Percentiles rank a stretch among this genome's conserved stretches.
Conservation (phyloP, 2,888 invertebrate species). For the Mythimna lalbum region DNA sequence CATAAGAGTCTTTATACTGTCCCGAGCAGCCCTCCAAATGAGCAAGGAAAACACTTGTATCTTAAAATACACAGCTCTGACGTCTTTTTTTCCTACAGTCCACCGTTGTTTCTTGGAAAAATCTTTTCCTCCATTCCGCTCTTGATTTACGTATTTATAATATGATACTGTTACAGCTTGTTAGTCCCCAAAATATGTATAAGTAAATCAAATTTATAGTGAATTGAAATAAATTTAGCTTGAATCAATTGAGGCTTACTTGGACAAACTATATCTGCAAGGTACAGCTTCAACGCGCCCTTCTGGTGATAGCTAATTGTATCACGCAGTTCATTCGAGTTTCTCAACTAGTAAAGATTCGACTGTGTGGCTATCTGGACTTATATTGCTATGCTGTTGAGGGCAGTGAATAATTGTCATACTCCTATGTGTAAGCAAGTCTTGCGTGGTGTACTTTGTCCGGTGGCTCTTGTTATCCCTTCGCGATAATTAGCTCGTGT, state of each 20-base stretch:
- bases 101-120: slow-evolving; percentile 42
- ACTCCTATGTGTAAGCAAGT: slow-evolving; percentile 20
- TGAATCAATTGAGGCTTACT: slow-evolving; percentile 30
- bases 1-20: slow-evolving; percentile 33
- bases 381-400: slow-evolving; percentile 16
- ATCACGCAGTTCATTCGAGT: slow-evolving; percentile 7
- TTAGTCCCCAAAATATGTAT: slow-evolving; percentile 67
- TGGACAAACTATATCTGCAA: slow-evolving; percentile 37
- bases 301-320: slow-evolving; percentile 12
- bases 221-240: slow-evolving; percentile 59
- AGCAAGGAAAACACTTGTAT: slow-evolving; percentile 22
- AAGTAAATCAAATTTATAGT: slow-evolving; percentile 67
- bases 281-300: slow-evolving; percentile 13
- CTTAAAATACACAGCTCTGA: slow-evolving; percentile 18
- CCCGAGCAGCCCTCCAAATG: slow-evolving; percentile 35
- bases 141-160: slow-evolving; percentile 59
- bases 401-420: slow-evolving; percentile 19
- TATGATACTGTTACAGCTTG: slow-evolving; percentile 65
- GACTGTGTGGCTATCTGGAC: slow-evolving; percentile 14
- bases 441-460: slow-evolving; percentile 39
- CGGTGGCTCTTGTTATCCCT: slow-evolving; percentile 40
- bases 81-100: not conserved
- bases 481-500: slow-evolving; percentile 59
- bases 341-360: not conserved
- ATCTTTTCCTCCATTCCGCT: slow-evolving; percentile 65